Evolutionary conservation across 2,888 invertebrate genomes (phyloP).

Genomic region (Diploptera punctata): DNA sequence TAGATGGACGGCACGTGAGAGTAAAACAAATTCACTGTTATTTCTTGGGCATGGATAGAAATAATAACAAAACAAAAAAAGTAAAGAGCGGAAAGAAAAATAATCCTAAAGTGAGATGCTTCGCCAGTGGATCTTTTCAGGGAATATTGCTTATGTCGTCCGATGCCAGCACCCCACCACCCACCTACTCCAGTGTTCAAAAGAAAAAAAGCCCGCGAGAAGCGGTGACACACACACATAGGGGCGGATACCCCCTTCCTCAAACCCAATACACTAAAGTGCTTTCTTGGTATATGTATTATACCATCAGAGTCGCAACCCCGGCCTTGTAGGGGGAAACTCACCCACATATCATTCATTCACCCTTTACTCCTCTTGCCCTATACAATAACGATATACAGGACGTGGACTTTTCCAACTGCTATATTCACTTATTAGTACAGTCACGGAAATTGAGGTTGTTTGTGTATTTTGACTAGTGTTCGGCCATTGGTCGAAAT

Average conservation of each 20-base stretch:
- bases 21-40: constrained; percentile 6
- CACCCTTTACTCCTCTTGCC: constrained; percentile 9
- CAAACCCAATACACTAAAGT: constrained; percentile 59
- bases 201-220: constrained; percentile 11
- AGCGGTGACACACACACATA: constrained; percentile 23
- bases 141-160: constrained; percentile 33
- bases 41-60: neutral
- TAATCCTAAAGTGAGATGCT: constrained; percentile 26
- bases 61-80: neutral
- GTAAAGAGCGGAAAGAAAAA: constrained; percentile 19
- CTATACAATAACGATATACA: constrained; percentile 32
- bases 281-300: constrained; percentile 46
- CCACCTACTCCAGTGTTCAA: constrained; percentile 2
- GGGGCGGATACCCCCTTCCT: neutral
- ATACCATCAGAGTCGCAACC: constrained; percentile 18
- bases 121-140: constrained; percentile 30
- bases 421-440: constrained; percentile 7
- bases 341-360: constrained; percentile 30
- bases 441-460: too few species aligned
- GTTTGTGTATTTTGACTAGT: too few species aligned
- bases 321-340: neutral
- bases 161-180: neutral
- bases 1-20: neutral
- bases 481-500: too few species aligned
- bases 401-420: neutral